Evolutionary conservation across 2,113 vertebrate genomes (phyloP), one percentile per base, ranked within the genome.

Genomic region (Brachionichthys hirsutus): DNA sequence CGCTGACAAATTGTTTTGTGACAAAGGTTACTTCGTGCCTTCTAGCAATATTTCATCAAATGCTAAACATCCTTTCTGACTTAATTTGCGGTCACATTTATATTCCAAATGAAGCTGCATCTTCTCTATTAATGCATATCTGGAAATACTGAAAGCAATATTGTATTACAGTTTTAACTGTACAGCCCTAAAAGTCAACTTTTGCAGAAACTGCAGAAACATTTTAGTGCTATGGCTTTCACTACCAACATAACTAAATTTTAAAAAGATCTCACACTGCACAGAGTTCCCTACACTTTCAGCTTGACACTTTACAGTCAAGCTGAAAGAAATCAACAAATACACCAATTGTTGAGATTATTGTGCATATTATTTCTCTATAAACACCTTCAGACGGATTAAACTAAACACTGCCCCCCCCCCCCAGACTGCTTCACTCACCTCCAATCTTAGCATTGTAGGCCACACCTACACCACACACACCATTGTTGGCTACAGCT

Each of bases 381-480:
- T 35, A 57, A 63, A 54, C 13, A 66, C 18, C 54, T 3, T 13
- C 17, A 52, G 36, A 19, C 58, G 20, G 12, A n/a, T 19, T 3
- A 13, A 42, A 61, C 67, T 15, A 52, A 36, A 68, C 12, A 36
- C 2, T 12, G 4, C 34, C 35, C n/a, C n/a, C n/a, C n/a, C n/a
- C n/a, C n/a, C 13, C 9, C 0, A 17, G 13, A 24, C 50, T 47
- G 34, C 63, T 51, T 61, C 12, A 61, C 88, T 85, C 59, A 98
- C 96, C 97, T 93, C 97, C 97, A 0, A 99, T 98, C 55, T 88
- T 93, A 74, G 96, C 94, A 0, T 97, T 95, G 82, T 93, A 98
- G 0, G 97, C 97, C 72, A 99, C 94, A 0, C 97, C 96, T 0
- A 97, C 95, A 0, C 96, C 97, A 1, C 97, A 98, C 75, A 98